Percentiles rank a stretch among this genome's conserved stretches.
phyloP scores from a whole-genome alignment of 2,797 vertebrate species.

The Pygocentrus nattereri region DNA sequence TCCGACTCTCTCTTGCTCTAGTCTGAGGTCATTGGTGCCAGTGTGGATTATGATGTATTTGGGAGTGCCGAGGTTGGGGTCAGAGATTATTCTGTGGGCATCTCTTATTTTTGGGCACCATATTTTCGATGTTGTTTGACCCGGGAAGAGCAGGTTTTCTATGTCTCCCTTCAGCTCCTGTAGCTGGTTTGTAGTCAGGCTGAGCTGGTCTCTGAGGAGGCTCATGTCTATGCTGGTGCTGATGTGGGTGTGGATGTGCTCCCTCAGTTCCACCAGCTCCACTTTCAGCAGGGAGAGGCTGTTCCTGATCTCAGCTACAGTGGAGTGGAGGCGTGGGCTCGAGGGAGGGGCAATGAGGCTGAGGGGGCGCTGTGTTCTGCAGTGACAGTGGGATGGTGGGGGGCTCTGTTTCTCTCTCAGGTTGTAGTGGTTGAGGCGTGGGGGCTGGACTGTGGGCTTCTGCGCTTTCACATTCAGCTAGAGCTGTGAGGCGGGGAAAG shows the following conservation, averaged over 20 bases:
- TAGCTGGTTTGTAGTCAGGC: not conserved
- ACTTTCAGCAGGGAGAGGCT: not conserved
- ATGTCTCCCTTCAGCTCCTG: constrained; percentile 54
- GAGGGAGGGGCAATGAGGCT: constrained; percentile 5
- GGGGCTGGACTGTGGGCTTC: not conserved
- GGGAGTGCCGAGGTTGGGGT: no score
- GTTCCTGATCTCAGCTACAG: not conserved
- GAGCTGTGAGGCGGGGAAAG: not conserved
- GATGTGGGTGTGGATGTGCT: not conserved
- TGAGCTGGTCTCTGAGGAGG: not conserved
- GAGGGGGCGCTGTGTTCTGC: not conserved
- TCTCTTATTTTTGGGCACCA: no score
- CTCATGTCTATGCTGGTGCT: not conserved
- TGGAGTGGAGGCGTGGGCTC: not conserved
- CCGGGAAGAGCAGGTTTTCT: no score
- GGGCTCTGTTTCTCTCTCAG: not conserved
- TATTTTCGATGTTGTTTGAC: no score
- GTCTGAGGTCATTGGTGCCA: no score
- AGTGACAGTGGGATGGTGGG: not conserved
- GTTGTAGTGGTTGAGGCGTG: not conserved
- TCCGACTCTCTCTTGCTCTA: no score
- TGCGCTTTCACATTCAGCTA: not conserved
- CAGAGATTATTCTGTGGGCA: no score
- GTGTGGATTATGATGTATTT: no score
- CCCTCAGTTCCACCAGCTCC: not conserved